Evolutionary conservation across 2,797 vertebrate species (phyloP).

Genomic region (Gymnoscopelus microlampas): DNA sequence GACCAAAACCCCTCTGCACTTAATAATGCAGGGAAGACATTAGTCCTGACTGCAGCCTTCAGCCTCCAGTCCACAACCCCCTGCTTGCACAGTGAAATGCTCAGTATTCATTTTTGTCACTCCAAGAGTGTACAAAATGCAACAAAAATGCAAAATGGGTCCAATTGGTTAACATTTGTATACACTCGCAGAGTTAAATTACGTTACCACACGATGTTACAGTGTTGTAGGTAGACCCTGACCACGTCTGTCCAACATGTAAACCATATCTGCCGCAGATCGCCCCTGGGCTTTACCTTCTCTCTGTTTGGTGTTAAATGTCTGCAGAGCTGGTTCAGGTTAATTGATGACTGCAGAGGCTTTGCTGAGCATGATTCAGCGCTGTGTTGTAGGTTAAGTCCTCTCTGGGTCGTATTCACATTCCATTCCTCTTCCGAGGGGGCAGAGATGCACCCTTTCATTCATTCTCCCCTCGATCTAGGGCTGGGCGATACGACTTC

Average conservation of each 20-base stretch:
- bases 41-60: constrained; percentile 12
- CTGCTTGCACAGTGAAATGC: no score
- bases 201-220: no score
- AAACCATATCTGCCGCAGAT: constrained; percentile 19
- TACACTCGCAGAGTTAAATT: no score
- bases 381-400: not conserved
- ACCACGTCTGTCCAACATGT: constrained; percentile 4
- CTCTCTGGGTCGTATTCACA: no score
- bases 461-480: no score
- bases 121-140: no score
- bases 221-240: not conserved
- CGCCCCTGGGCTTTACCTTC: constrained; percentile 5
- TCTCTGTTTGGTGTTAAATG: constrained; percentile 7
- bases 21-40: not conserved
- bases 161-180: no score
- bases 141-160: no score
- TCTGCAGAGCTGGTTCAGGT: constrained; percentile 14
- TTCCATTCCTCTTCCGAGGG: no score
- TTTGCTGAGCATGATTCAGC: constrained; percentile 20
- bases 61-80: constrained; percentile 6
- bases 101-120: not conserved
- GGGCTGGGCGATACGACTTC: no score
- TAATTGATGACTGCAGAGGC: not conserved
- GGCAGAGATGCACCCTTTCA: no score
- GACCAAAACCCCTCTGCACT: not conserved